Conservation (phyloP, 2,888 invertebrate species). For the Meteorus colon region DNA sequence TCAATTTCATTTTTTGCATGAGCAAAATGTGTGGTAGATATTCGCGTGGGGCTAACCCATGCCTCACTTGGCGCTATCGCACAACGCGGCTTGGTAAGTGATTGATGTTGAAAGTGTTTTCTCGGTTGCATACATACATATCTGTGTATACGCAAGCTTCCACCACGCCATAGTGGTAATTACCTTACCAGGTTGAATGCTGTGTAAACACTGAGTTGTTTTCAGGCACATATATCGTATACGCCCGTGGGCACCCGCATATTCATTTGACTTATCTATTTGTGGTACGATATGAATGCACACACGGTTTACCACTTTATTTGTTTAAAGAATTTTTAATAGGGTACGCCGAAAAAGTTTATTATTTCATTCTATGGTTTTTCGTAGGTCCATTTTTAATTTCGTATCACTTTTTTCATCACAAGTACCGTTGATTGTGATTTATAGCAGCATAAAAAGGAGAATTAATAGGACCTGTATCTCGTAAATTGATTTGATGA, state of each 20-base stretch:
- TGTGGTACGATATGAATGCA: slow-evolving; percentile 21
- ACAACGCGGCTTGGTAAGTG: slow-evolving; percentile 44
- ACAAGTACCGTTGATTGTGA: too few species aligned
- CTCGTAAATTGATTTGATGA: too few species aligned
- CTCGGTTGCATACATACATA: slow-evolving; percentile 25
- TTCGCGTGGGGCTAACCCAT: slow-evolving; percentile 54
- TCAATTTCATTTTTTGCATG: neutral
- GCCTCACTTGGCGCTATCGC: slow-evolving; percentile 53
- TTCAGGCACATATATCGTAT: slow-evolving; percentile 19
- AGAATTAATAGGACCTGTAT: too few species aligned
- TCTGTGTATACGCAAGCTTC: neutral
- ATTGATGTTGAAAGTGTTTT: slow-evolving; percentile 58
- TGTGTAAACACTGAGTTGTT: slow-evolving; percentile 54
- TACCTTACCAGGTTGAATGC: slow-evolving; percentile 53
- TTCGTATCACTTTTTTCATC: too few species aligned
- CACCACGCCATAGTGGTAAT: slow-evolving; percentile 53
- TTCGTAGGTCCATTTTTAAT: too few species aligned
- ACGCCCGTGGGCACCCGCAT: slow-evolving; percentile 34
- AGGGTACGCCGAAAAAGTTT: neutral
- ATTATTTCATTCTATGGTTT: neutral
- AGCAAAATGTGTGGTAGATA: slow-evolving; percentile 24
- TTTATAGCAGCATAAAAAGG: too few species aligned
- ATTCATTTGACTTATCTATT: slow-evolving; percentile 38
- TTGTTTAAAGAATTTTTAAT: neutral
- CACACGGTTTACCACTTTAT: neutral